Percentiles rank a stretch among this genome's conserved stretches.
Conservation (phyloP, 2,888 invertebrate genomes). For the Cheilosia impressa region DNA sequence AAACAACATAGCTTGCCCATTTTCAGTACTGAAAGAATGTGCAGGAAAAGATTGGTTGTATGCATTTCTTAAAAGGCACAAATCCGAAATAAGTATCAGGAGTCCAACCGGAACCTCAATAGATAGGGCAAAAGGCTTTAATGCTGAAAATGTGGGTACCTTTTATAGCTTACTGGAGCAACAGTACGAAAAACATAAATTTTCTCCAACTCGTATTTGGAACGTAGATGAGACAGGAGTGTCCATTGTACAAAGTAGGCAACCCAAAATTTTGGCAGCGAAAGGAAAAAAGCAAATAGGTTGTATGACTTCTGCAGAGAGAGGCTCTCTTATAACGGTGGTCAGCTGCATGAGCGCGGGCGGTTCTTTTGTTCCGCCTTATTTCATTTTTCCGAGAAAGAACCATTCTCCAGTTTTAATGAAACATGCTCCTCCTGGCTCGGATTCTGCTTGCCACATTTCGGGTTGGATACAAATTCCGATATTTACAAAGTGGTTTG, state of each 20-base stretch:
- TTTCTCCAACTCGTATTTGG: constrained; percentile 13
- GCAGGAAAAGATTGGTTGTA: constrained; percentile 42
- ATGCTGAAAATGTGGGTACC: background rate
- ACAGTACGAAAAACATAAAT: background rate
- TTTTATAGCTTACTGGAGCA: constrained; percentile 1
- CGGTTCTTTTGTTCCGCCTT: constrained; percentile 6
- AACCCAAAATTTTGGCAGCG: constrained; percentile 20
- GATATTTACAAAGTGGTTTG: constrained; percentile 79
- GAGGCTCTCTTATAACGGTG: constrained; percentile 75
- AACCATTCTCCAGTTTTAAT: constrained; percentile 26
- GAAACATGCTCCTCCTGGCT: background rate
- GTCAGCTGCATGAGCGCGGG: background rate
- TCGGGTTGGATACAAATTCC: background rate
- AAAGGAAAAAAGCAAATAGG: constrained; percentile 40
- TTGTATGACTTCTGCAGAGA: constrained; percentile 57
- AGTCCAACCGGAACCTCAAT: background rate
- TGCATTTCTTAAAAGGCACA: constrained; percentile 26
- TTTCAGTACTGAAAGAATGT: constrained; percentile 60
- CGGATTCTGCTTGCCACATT: background rate
- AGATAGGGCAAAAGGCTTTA: background rate
- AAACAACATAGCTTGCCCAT: constrained; percentile 47
- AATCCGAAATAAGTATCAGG: background rate
- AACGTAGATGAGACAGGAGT: constrained; percentile 48
- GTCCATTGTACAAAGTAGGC: constrained; percentile 32
- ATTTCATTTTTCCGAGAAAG: constrained; percentile 79